Base-by-base conservation (phyloP, 2,888 invertebrate species). In the Alviniconcha strummeri region DNA sequence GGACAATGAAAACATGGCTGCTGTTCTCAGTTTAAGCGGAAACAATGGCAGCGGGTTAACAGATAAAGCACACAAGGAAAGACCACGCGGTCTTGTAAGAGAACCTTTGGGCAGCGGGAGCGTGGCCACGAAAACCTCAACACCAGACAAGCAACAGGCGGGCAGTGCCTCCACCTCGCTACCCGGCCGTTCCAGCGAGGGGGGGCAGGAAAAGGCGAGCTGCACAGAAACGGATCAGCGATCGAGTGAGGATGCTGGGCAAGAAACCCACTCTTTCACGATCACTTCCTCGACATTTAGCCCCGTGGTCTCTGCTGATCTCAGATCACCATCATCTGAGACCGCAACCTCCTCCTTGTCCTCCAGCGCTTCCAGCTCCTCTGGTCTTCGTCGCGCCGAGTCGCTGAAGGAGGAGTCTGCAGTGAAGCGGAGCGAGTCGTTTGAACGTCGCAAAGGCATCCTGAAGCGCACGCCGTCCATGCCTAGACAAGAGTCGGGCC, bases 401-500 rank as follows among this genome's bases (percentile, higher is more conserved):
- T 86, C 84, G 4, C 55, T 83, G n/a, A 84, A 83, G 76, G 83
- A 86, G 76, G 9, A 57, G 36, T 56, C 75, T 5, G 19, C 84
- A 4, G 67, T 85, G 52, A 60, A 11, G 19, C 83, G 84, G 13
- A 81, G 81, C 13, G 89, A 90, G 72, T 89, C 89, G n/a, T 84
- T 87, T 13, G 89, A 89, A 79, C 85, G 87, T 81, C 88, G 89
- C 8, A 90, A 89, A 82, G 91, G 91, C 8, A 91, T 91, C 64
- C 81, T 91, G 57, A 92, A 92, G 78, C 86, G 91, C 15, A 88
- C 91, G 8, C 87, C 90, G 4, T 91, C 91, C 5, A 82, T 90
- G 81, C 85, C 78, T 11, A 89, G 88, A 74, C 87, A 89, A 52
- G 87, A 87, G 17, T 57, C 84, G 9, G 87, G 87, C 8, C 88